These are phyloP conservation scores for Auanema sp. DNA, from an alignment of 2,888 invertebrate species.

Conservation along the genomic window DNA sequence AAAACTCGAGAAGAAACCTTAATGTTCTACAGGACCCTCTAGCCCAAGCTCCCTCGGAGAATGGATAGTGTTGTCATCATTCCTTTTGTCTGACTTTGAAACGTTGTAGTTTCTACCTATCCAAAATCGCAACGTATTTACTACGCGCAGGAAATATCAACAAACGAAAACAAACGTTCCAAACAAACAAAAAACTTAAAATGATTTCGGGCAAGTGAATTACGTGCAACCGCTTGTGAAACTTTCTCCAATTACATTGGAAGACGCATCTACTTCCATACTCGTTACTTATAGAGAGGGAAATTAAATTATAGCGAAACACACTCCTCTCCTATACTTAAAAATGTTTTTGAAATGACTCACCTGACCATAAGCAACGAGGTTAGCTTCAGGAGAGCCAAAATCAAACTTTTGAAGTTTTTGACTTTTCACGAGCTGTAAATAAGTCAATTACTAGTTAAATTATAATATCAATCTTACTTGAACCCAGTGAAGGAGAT, in stretches of 20 bases:
- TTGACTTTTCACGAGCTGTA: constrained; percentile 27
- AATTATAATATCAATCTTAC: neutral
- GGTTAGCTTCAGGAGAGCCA: constrained; percentile 27
- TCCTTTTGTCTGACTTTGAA: neutral
- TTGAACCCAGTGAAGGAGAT: constrained; percentile 43
- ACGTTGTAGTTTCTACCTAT: too few relatives aligned
- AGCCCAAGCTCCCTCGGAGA: constrained; percentile 2
- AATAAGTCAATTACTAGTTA: neutral
- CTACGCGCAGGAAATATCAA: too few relatives aligned
- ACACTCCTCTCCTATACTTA: neutral
- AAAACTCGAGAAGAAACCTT: neutral
- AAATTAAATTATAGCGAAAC: neutral
- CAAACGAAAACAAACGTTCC: too few relatives aligned
- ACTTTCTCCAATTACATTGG: too few relatives aligned
- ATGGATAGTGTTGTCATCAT: constrained; percentile 7
- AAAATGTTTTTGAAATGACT: neutral
- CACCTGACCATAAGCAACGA: constrained; percentile 27
- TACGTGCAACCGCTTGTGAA: too few relatives aligned
- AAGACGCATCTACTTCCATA: too few relatives aligned
- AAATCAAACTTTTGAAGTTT: constrained; percentile 42
- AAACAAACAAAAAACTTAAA: too few relatives aligned
- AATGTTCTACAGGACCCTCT: constrained; percentile 1
- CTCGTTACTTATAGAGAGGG: neutral
- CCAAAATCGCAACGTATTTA: too few relatives aligned
- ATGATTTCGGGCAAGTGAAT: too few relatives aligned